A percentile compares a stretch with the other conserved stretches of the same genome.
Evolutionary conservation across 1,140 invertebrate species (phyloP).

Genomic region (Ceratina japonica): DNA sequence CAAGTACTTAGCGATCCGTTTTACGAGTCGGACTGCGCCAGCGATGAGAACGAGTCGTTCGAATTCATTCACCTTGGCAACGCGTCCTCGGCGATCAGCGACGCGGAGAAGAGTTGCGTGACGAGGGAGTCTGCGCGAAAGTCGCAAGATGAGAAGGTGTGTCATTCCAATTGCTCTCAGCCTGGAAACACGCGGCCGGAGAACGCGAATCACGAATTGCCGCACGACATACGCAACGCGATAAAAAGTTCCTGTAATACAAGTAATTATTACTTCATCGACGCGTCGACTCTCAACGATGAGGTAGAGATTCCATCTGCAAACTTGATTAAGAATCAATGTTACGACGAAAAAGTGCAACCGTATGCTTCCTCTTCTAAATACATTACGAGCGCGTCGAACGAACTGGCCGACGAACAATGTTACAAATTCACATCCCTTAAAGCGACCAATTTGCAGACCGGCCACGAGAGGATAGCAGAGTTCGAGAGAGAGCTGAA

Average conservation of each 20-base stretch:
- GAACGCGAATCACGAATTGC: constrained; percentile 18
- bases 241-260: constrained; percentile 67
- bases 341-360: constrained; percentile 10
- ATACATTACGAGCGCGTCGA: constrained; percentile 39
- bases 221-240: constrained; percentile 39
- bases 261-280: constrained; percentile 84
- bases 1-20: constrained; percentile 74
- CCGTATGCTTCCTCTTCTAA: constrained; percentile 48
- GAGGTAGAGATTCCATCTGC: constrained; percentile 79
- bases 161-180: constrained; percentile 10
- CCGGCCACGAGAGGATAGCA: constrained; percentile 62
- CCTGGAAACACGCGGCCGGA: neutral
- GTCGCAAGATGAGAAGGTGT: neutral
- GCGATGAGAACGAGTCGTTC: constrained; percentile 70
- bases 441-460: constrained; percentile 56
- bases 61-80: constrained; percentile 66
- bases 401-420: constrained; percentile 29
- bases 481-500: constrained; percentile 70
- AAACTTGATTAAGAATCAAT: constrained; percentile 40
- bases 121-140: constrained; percentile 30
- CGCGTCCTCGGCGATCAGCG: constrained; percentile 22
- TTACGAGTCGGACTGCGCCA: constrained; percentile 72
- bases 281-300: constrained; percentile 86
- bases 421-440: constrained; percentile 51
- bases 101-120: constrained; percentile 1